These are phyloP conservation scores for Nannobrachium achirus DNA, from an alignment of 2,113 vertebrate genomes.

Conservation along the genomic window DNA sequence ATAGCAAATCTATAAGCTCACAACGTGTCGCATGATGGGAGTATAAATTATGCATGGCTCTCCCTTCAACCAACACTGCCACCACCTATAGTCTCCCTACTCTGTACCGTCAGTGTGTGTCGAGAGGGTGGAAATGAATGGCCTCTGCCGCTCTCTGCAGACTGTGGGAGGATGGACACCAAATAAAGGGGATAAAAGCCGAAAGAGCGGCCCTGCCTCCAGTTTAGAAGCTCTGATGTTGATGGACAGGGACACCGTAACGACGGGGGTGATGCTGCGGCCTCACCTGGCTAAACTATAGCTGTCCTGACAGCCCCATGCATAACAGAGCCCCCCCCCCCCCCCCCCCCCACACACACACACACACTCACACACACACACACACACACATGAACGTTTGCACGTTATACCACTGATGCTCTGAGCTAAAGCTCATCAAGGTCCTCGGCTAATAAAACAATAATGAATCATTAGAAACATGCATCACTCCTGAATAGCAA, in stretches of 20 bases:
- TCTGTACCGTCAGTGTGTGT: constrained; percentile 62
- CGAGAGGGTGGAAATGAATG: constrained; percentile 59
- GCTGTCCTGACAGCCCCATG: constrained; percentile 65
- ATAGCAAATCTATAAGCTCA: too few relatives aligned
- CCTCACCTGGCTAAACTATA: constrained; percentile 73
- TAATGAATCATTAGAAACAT: constrained; percentile 33
- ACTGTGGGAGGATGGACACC: constrained; percentile 65
- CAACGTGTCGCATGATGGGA: too few relatives aligned
- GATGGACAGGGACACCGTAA: constrained; percentile 68
- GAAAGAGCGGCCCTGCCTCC: constrained; percentile 62
- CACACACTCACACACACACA: too few relatives aligned
- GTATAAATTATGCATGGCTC: constrained; percentile 7
- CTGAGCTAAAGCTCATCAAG: constrained; percentile 3
- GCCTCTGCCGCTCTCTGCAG: constrained; percentile 58
- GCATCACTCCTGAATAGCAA: constrained; percentile 12
- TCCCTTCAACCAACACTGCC: constrained; percentile 25
- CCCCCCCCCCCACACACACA: constrained; percentile 30
- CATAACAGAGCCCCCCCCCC: constrained; percentile 44
- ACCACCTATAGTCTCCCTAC: constrained; percentile 40
- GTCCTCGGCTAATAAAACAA: constrained; percentile 25
- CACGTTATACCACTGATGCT: neutral
- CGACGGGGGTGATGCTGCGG: constrained; percentile 49
- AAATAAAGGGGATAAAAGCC: constrained; percentile 72
- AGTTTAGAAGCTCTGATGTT: constrained; percentile 68
- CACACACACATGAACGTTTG: too few relatives aligned